Evolutionary conservation across 2,888 invertebrate genomes (phyloP).

Genomic region (Craniophora ligustri): DNA sequence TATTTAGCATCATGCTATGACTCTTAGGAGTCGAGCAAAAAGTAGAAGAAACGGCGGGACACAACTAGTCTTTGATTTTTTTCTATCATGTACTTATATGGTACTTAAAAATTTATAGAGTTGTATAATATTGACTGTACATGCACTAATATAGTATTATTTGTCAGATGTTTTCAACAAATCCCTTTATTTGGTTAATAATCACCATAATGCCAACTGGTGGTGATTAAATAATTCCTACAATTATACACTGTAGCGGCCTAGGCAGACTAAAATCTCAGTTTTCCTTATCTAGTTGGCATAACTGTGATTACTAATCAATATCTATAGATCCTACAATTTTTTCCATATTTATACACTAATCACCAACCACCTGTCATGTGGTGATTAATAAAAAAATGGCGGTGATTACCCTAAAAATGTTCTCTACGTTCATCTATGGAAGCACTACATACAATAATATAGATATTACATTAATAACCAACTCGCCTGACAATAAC

Average conservation of each 20-base stretch:
- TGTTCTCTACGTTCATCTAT: neutral
- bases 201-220: neutral
- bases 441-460: slow-evolving; percentile 5
- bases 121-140: too few relatives aligned
- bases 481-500: neutral
- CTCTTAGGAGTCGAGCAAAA: too few relatives aligned
- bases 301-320: too few relatives aligned
- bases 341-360: neutral
- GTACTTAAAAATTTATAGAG: too few relatives aligned
- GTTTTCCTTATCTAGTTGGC: too few relatives aligned
- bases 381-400: neutral
- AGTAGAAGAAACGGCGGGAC: too few relatives aligned
- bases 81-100: too few relatives aligned
- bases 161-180: slow-evolving; percentile 3
- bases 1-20: too few relatives aligned
- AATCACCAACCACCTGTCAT: slow-evolving; percentile 10
- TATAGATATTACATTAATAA: slow-evolving; percentile 10
- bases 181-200: slow-evolving; percentile 1
- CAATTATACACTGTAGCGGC: neutral
- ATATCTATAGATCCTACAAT: too few relatives aligned
- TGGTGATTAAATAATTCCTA: neutral
- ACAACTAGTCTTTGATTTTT: too few relatives aligned
- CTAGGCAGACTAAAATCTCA: too few relatives aligned
- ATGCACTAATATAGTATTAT: too few relatives aligned
- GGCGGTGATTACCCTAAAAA: neutral